phyloP scores from a whole-genome alignment of 2,888 invertebrate genomes.

The Catocala fraxini region DNA sequence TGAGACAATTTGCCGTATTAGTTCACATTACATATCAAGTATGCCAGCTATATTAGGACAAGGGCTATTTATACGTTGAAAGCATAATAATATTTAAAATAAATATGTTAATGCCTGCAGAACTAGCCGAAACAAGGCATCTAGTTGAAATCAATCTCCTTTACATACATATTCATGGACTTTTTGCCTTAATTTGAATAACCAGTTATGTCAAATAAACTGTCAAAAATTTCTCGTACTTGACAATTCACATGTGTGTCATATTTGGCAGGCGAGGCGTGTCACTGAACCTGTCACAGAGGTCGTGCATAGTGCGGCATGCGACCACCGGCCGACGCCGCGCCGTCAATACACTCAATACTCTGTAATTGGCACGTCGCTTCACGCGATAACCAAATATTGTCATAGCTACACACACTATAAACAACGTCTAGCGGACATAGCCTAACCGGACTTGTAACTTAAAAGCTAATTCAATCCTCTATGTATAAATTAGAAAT shows the following conservation, averaged over 20 bases:
- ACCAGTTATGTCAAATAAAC: slow-evolving; percentile 1
- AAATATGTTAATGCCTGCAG: not conserved
- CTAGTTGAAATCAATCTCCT: slow-evolving; percentile 18
- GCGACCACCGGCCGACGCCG: slow-evolving; percentile 25
- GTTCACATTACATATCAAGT: slow-evolving; percentile 13
- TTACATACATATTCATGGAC: slow-evolving; percentile 2
- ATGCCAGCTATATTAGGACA: not conserved
- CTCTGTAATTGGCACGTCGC: slow-evolving; percentile 56
- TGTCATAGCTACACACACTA: slow-evolving; percentile 35
- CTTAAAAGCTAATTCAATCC: not conserved
- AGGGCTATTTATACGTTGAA: not conserved
- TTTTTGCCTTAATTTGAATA: slow-evolving; percentile 5
- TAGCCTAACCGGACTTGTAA: slow-evolving; percentile 17
- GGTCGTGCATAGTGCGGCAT: slow-evolving; percentile 42
- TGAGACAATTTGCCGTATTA: slow-evolving; percentile 52
- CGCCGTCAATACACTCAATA: slow-evolving; percentile 50
- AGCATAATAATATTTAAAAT: not conserved
- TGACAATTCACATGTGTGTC: slow-evolving; percentile 47
- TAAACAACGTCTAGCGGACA: slow-evolving; percentile 24
- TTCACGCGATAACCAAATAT: slow-evolving; percentile 39
- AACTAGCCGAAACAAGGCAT: slow-evolving; percentile 7
- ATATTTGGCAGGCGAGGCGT: slow-evolving; percentile 63
- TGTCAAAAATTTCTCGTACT: not conserved
- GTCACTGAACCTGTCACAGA: slow-evolving; percentile 67
- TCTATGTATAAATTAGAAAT: slow-evolving; percentile 6